Conservation (phyloP, 1,140 invertebrate genomes). For the Sminthurinus signatus region DNA sequence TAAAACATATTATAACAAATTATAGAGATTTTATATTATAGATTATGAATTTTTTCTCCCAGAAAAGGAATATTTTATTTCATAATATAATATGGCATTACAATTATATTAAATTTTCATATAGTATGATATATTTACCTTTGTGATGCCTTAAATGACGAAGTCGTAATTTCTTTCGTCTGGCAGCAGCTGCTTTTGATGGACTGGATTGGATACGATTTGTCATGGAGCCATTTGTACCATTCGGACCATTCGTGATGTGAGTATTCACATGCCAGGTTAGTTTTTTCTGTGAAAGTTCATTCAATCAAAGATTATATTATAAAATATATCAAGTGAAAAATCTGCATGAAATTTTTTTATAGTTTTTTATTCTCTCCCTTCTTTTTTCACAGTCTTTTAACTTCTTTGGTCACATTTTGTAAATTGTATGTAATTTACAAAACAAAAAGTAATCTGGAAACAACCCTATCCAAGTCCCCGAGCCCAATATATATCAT, state of each 20-base stretch:
- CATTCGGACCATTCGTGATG: slow-evolving; percentile 53
- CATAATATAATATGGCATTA: not conserved
- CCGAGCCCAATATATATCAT: no score
- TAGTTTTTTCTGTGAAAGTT: slow-evolving; percentile 61
- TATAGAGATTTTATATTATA: not conserved
- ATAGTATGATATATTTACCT: not conserved
- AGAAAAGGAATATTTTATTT: not conserved
- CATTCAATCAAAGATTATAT: no score
- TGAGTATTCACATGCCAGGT: slow-evolving; percentile 91
- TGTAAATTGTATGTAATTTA: not conserved
- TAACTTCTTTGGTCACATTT: no score
- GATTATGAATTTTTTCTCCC: not conserved
- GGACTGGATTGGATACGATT: slow-evolving; percentile 61
- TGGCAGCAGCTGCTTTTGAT: slow-evolving; percentile 68
- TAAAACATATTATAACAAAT: not conserved
- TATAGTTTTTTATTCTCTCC: no score
- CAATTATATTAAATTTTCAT: not conserved
- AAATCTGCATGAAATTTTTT: no score
- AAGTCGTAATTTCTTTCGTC: slow-evolving; percentile 65
- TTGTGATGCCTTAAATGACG: no score
- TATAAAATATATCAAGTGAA: no score
- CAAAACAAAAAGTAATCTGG: not conserved
- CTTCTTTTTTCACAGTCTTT: no score
- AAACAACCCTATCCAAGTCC: no score
- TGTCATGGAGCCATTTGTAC: slow-evolving; percentile 26